A percentile compares a stretch with the other conserved stretches of the same genome.
Evolutionary conservation across 1,140 invertebrate species (phyloP).

Genomic region (Pogonognathellus flavescens): DNA sequence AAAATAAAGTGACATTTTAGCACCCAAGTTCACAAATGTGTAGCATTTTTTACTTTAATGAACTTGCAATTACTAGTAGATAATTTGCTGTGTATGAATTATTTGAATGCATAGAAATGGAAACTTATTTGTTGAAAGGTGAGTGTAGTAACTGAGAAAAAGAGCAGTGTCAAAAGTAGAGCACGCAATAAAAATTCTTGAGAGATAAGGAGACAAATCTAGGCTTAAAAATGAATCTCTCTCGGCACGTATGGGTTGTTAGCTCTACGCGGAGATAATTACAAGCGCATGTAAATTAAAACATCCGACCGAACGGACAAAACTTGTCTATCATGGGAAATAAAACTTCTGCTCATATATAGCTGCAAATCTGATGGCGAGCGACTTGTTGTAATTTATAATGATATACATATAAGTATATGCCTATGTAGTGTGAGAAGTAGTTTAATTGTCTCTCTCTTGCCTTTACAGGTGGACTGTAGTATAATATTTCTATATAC

Average conservation of each 20-base stretch:
- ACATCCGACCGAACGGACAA: not conserved
- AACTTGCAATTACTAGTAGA: too few species aligned
- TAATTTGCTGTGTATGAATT: too few species aligned
- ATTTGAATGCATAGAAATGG: not conserved
- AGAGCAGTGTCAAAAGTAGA: conserved; percentile 16
- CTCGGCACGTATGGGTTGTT: not conserved
- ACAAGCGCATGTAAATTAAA: not conserved
- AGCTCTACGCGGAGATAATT: not conserved
- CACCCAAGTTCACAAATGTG: too few species aligned
- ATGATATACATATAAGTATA: too few species aligned
- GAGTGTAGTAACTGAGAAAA: not conserved
- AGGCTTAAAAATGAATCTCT: conserved; percentile 33
- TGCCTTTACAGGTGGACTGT: too few species aligned
- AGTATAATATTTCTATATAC: too few species aligned
- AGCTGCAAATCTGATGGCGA: not conserved
- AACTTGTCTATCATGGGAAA: not conserved
- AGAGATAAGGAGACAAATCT: not conserved
- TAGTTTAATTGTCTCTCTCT: conserved; percentile 16
- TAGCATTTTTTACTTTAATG: too few species aligned
- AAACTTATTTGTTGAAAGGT: conserved; percentile 14
- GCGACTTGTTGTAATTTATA: not conserved
- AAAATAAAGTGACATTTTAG: too few species aligned
- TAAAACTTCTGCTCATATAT: not conserved
- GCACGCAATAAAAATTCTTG: conserved; percentile 8
- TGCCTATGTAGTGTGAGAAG: conserved; percentile 7